These are phyloP conservation scores for Sapayoa aenigma DNA, from an alignment of 2,113 vertebrate species.

Conservation along the genomic window DNA sequence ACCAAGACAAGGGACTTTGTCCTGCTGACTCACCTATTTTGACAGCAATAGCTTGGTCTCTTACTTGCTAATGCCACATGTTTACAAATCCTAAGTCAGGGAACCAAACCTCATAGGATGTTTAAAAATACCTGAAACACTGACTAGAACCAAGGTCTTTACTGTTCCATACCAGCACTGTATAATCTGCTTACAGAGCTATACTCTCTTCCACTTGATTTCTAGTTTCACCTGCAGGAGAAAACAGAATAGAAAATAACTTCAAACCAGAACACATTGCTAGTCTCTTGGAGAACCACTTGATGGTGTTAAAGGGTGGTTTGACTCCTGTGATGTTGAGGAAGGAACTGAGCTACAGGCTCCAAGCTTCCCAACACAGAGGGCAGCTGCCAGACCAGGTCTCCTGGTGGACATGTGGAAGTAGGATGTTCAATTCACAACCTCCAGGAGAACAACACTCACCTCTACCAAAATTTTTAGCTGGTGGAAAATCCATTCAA, in stretches of 20 bases:
- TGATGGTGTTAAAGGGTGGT: neutral
- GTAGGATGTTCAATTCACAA: neutral
- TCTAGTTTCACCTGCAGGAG: neutral
- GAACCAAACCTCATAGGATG: neutral
- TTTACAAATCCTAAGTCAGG: neutral
- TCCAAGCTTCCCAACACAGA: rapidly evolving
- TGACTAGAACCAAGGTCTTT: neutral
- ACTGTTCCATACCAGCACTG: rapidly evolving
- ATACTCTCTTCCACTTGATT: neutral
- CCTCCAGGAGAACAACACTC: neutral
- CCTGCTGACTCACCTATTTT: neutral
- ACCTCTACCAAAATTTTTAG: neutral
- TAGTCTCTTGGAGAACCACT: neutral
- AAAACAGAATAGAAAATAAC: neutral
- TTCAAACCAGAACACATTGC: neutral
- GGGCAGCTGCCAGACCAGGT: neutral
- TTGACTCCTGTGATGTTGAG: neutral
- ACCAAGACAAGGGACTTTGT: neutral
- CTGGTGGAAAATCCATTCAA: neutral
- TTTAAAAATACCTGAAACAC: constrained; percentile 17
- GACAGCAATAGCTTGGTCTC: neutral
- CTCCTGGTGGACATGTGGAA: neutral
- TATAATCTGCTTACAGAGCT: neutral
- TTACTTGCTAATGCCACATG: neutral
- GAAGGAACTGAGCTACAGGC: neutral